Percentiles rank a stretch among this genome's conserved stretches.
Conservation (phyloP, 1,140 invertebrate species). For the Dendroctonus ponderosae region DNA sequence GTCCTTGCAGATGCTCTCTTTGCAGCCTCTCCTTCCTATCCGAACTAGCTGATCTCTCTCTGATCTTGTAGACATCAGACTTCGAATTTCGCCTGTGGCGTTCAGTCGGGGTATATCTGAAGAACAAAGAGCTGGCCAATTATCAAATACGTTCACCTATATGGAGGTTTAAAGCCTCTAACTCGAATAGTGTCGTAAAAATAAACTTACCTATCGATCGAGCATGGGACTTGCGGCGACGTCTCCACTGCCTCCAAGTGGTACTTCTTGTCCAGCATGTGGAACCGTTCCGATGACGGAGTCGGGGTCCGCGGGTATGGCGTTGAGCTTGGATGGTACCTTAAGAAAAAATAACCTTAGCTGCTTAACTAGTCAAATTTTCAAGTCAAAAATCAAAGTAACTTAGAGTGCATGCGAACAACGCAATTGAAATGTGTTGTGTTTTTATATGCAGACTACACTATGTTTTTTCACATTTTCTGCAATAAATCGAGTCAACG, state of each 20-base stretch:
- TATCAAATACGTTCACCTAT: too few relatives aligned
- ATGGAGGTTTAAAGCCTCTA: too few relatives aligned
- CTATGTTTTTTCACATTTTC: too few relatives aligned
- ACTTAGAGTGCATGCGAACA: neutral
- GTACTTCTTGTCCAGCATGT: conserved; percentile 42
- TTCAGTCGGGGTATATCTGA: conserved; percentile 40
- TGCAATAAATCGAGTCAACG: too few relatives aligned
- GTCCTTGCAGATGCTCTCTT: conserved; percentile 34
- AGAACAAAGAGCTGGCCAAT: neutral
- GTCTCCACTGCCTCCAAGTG: conserved; percentile 39
- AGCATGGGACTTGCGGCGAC: conserved; percentile 39
- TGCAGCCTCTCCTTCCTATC: conserved; percentile 43
- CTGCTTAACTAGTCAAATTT: neutral
- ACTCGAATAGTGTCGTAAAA: neutral
- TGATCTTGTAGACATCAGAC: conserved; percentile 44
- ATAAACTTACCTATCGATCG: conserved; percentile 38
- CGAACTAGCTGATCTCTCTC: conserved; percentile 41
- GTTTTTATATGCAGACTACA: too few relatives aligned
- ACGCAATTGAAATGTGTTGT: neutral
- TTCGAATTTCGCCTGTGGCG: conserved; percentile 39
- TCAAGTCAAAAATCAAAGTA: too few relatives aligned
- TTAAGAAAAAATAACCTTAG: neutral
- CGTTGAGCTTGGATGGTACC: conserved; percentile 39
- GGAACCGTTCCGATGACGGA: conserved; percentile 42
- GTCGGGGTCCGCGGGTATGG: conserved; percentile 42